Conservation (phyloP, 1,140 invertebrate species). For the Achroia grisella region DNA sequence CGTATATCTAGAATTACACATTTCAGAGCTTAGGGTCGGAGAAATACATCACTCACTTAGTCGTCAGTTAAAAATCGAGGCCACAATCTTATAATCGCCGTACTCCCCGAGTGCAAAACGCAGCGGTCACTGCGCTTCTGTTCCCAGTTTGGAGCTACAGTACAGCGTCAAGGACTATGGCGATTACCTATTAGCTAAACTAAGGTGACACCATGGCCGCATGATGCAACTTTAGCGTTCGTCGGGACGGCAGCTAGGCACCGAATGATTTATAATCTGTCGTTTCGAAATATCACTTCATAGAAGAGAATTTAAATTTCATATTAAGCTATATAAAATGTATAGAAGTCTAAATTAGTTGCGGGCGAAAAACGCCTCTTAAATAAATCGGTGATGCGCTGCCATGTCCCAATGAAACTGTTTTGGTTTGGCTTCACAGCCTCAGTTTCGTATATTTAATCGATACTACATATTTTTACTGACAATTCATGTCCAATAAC, state of each 20-base stretch:
- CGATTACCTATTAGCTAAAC: constrained; percentile 37
- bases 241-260: constrained; percentile 27
- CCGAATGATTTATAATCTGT: not conserved
- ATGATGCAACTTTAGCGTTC: constrained; percentile 53
- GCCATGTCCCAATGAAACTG: constrained; percentile 33
- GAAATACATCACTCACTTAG: constrained; percentile 25
- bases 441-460: constrained; percentile 37
- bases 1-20: constrained; percentile 56
- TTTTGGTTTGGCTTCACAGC: constrained; percentile 61
- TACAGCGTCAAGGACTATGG: constrained; percentile 26
- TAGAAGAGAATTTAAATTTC: not conserved
- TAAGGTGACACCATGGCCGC: constrained; percentile 65
- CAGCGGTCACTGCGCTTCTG: constrained; percentile 28
- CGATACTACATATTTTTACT: constrained; percentile 36
- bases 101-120: constrained; percentile 22
- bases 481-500: constrained; percentile 14
- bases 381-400: not conserved
- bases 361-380: not conserved
- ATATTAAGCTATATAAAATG: not conserved
- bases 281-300: not conserved
- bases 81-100: constrained; percentile 47
- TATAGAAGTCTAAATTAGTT: not conserved
- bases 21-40: constrained; percentile 63
- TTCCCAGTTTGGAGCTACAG: not conserved
- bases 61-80: constrained; percentile 58